Evolutionary conservation across 2,888 invertebrate genomes (phyloP), one percentile per base, ranked within the genome.

Genomic region (Zygothrica quintamaculata): DNA sequence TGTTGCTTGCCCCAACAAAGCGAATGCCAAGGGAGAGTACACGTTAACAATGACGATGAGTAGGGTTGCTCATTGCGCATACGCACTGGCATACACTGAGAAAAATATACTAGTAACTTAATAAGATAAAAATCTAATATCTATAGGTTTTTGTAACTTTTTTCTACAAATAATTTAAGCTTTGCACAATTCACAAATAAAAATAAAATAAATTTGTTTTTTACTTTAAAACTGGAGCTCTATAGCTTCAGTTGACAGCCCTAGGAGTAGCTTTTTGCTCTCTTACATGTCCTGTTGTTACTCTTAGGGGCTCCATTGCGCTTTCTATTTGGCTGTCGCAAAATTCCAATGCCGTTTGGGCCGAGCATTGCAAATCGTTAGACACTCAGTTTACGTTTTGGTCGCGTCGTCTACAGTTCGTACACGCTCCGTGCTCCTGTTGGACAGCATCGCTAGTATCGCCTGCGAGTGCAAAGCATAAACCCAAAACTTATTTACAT

Each of bases 321-420:
- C 40, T 36, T 34, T 50, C 40, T 46, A 15, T 40, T 39, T 55
- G 48, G 36, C 56, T 77, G 72, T 59, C 79, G 77, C 75, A 75
- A 77, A 80, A 80, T 80, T 80, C 80, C 80, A 80, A 80, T 74
- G 67, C 69, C 74, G 65, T 67, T 56, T 22, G 43, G 44, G 36
- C 51, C 59, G 47, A 62, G 58, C 59, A 51, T 36, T 51, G 58
- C 61, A 65, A 72, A 60, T 65, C 59, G 22, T 7, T 55, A 13
- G 39, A 8, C 42, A 64, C 72, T 81, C 81, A 80, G 79, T 80
- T 80, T 81, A 80, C 77, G 64, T 82, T 82, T 77, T 79, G 82
- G 82, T 75, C 82, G 82, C 75, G 74, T 75, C 66, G 77, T 48
- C 68, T 75, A 52, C 79, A 79, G 80, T 73, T 77, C 70, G 55